A percentile compares a stretch with the other conserved stretches of the same genome.
Conservation (phyloP, 2,797 vertebrate species). For the Lepilemur ruficaudatus region DNA sequence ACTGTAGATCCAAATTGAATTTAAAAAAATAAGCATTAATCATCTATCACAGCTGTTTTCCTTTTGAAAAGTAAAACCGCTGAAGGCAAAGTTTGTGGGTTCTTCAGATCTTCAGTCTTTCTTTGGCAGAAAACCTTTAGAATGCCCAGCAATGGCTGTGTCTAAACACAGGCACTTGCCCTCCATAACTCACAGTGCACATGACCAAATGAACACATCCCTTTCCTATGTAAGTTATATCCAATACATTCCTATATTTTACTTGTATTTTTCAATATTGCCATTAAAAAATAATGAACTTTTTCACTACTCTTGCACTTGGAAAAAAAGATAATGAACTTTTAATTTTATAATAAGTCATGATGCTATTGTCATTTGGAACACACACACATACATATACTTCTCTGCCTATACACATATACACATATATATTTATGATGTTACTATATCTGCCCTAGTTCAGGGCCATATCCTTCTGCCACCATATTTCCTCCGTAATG, state of each 20-base stretch:
- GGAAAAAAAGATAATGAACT: background rate
- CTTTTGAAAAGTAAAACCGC: background rate
- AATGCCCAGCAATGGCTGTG: background rate
- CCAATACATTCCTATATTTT: background rate
- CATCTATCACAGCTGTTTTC: background rate
- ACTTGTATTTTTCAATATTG: no score
- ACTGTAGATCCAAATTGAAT: background rate
- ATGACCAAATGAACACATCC: background rate
- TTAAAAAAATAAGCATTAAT: constrained; percentile 2
- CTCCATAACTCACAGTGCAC: background rate
- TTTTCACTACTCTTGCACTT: no score
- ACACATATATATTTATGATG: background rate
- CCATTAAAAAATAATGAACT: background rate
- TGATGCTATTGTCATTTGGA: background rate
- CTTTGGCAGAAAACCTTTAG: background rate
- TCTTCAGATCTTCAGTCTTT: background rate
- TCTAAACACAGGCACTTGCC: background rate
- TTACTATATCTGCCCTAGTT: background rate
- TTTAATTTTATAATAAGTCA: background rate
- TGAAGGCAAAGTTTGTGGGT: background rate
- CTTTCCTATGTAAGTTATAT: background rate
- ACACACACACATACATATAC: background rate
- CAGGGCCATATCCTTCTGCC: background rate
- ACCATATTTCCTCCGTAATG: background rate
- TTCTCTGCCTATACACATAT: background rate